Base-by-base conservation (phyloP, 2,797 vertebrate species). In the Synanceia verrucosa region DNA sequence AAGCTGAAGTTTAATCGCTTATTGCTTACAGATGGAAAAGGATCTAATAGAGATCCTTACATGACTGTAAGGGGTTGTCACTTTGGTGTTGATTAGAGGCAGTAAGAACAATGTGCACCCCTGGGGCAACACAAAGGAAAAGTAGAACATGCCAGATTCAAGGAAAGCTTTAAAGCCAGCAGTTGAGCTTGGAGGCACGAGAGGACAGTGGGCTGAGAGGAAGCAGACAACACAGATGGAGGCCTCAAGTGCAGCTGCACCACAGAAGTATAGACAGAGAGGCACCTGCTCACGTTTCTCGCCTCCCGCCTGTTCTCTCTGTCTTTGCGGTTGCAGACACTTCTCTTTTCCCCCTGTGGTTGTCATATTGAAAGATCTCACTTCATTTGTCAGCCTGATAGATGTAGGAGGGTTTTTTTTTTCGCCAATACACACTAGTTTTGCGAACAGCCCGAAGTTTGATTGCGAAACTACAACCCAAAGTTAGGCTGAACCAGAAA, bases 211-310 rank as follows among this genome's bases (percentile, higher is more conserved):
- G 36, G 68, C 57, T 57, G 78, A 68, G 67, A 90, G 88, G 85
- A 91, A 89, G 81, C 76, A 77, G 50, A 63, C 29, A 36, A 68
- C 14, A 55, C 57, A 85, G 76, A 86, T 3, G 57, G 73, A 81
- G 81, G 77, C 68, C 83, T 79, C 52, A 13, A 36, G 47, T 83
- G 88, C 88, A 91, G 85, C 87, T 86, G 90, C 85, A 84, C 52
- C 61, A 70, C 72, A 82, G 13, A 62, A 76, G 64, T 24, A 73
- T 46, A 81, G 76, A 79, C 81, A 62, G 31, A 86, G 77, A 87
- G 65, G 75, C 90, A 92, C 88, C 90, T 92, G 93, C 91, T 93
- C 92, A 93, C 90, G 90, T 93, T 93, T 91, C 81, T 89, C 60
- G 79, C 83, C 83, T 89, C 82, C 65, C 31, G 82, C 83, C 81